Base-by-base conservation (phyloP, 2,113 vertebrate genomes). In the Bufo gargarizans region DNA sequence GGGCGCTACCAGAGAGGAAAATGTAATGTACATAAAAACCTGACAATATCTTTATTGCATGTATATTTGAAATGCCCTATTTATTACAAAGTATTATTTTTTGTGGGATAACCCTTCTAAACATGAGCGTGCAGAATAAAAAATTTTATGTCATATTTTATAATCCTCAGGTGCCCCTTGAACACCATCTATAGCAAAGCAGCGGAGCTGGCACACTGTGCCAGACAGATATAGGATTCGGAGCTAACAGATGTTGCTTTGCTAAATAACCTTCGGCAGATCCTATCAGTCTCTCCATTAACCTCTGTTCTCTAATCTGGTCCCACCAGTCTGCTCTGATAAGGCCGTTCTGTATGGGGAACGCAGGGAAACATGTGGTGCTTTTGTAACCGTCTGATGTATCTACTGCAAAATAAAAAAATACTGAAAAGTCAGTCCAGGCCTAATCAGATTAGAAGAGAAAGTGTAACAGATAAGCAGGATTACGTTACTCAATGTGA, bases 361-460 rank as follows among this genome's bases (percentile, higher is more conserved):
- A 5, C 33, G 19, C 50, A 12, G n/a, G 33, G n/a, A 49, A 33
- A 83, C 47, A 77, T 77, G 77, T 77, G 63, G 71, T 55, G 80
- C 58, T 50, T 84, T 88, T 74, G 78, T 61, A 63, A 11, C 45
- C 76, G 65, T 19, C 12, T 61, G 56, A 88, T 76, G 79, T 22
- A 56, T 56, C 53, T 81, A 59, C 22, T 55, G 76, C n/a, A 17
- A 53, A 76, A 72, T n/a, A 77, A 47, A 86, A 13, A 71, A 22
- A 5, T 33, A 33, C 33, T 12, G 72, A 50, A 76, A 76, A 58
- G 50, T 67, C 47, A 87, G 33, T 53, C 33, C 56, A 14, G 67
- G 19, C 45, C 55, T 88, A 88, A 88, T 88, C 86, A 76, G 86
- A 88, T 88, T 82, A 88, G 55, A 50, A 22, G 11, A 76, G 86